Percentiles rank a stretch among this genome's conserved stretches.
Conservation (phyloP, 2,888 invertebrate species). For the Nasonia oneida region DNA sequence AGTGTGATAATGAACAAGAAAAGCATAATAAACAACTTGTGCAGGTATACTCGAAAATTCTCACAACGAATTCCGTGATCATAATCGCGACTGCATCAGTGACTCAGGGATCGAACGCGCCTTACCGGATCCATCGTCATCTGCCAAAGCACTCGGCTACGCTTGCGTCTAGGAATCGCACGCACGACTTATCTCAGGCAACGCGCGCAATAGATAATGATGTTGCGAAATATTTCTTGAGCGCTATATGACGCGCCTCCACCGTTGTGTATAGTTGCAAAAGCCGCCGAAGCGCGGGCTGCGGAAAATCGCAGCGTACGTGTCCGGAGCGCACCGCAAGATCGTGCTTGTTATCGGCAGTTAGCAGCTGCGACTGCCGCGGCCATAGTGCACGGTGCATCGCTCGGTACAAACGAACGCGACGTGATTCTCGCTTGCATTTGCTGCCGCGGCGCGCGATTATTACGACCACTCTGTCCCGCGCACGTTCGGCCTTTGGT, state of each 20-base stretch:
- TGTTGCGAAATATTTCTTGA: background rate
- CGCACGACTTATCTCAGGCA: background rate
- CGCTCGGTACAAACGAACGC: slow-evolving; percentile 3
- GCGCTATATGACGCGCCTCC: background rate
- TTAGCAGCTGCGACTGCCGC: slow-evolving; percentile 34
- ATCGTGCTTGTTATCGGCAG: slow-evolving; percentile 55
- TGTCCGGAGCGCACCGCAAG: slow-evolving; percentile 54
- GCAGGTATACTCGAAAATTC: background rate
- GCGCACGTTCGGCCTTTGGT: background rate
- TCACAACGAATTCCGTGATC: too few relatives aligned
- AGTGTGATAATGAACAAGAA: background rate
- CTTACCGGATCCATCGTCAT: too few relatives aligned
- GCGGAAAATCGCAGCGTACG: slow-evolving; percentile 46
- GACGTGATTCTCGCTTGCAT: background rate
- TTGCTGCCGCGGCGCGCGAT: background rate
- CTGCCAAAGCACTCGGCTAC: too few relatives aligned
- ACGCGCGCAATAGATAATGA: background rate
- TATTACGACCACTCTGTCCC: background rate
- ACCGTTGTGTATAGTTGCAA: too few relatives aligned
- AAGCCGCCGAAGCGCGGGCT: background rate
- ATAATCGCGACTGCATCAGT: too few relatives aligned
- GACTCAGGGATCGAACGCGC: too few relatives aligned
- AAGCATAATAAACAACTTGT: background rate
- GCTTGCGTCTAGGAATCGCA: background rate
- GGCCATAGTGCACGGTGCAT: background rate